Base-by-base conservation (phyloP, 2,797 vertebrate genomes). In the Malurus splendens region DNA sequence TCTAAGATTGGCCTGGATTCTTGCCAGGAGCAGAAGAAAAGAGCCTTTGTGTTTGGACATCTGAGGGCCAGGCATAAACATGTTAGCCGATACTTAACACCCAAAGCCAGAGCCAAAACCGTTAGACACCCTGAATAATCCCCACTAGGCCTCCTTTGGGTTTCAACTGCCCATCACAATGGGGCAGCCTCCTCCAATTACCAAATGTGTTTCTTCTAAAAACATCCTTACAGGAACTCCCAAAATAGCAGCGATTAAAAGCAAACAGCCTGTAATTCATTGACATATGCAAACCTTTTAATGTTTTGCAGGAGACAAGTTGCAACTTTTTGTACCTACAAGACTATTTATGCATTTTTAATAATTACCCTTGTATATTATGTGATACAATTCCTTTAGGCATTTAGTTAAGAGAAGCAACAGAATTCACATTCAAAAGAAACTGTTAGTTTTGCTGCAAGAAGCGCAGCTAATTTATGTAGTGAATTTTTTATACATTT, bases 1-100 rank as follows among this genome's bases (percentile, higher is more conserved):
- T 97, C 96, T 95, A 96, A 96, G 95, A 97, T 96, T 97, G 97
- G 94, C 96, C 97, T 97, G 97, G 97, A 97, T 97, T 96, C 92
- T 93, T 95, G 97, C 97, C 97, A 98, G 94, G 82, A 90, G 80
- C 65, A 94, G 96, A 97, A 97, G 96, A 97, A 97, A 97, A 93
- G 95, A 70, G 92, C 94, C 97, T 97, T 98, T 98, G 97, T 97
- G 93, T 94, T 93, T 95, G 96, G 96, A 97, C 96, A 97, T 97
- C 96, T 97, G 96, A 97, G 96, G 96, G 96, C 97, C 95, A 94
- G 96, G 97, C 97, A 96, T 96, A 97, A 97, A 97, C 97, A 97
- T 96, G 96, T 97, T 97, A 97, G 97, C 96, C 96, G 95, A 97
- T 97, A 97, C 96, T 97, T 97, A 97, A 97, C 96, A 98, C 96